Conservation (phyloP, 2,888 invertebrate genomes). For the Gymnoscelis rufifasciata region DNA sequence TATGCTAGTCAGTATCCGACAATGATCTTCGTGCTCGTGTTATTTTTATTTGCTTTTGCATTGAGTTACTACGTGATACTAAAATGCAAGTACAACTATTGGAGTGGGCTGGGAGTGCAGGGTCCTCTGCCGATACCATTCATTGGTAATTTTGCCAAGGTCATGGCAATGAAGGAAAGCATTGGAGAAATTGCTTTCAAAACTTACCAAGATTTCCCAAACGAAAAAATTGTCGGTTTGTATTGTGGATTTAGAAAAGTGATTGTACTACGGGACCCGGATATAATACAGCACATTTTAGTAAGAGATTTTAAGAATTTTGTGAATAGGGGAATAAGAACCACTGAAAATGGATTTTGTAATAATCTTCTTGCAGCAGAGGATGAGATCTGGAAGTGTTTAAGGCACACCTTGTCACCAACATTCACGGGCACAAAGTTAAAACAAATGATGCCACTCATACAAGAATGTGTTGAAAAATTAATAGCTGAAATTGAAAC, state of each 20-base stretch:
- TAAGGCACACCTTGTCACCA: conserved; percentile 42
- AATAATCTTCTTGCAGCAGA: conserved; percentile 39
- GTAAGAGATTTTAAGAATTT: conserved; percentile 40
- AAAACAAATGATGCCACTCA: conserved; percentile 44
- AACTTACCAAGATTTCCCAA: conserved; percentile 29
- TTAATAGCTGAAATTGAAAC: conserved; percentile 24
- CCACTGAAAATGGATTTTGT: conserved; percentile 17
- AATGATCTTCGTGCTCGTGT: too few species aligned
- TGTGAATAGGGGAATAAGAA: conserved; percentile 34
- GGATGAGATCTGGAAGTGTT: conserved; percentile 43
- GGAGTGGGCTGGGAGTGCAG: conserved; percentile 29
- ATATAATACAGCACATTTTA: conserved; percentile 36
- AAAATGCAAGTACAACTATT: conserved; percentile 28
- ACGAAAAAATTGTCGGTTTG: conserved; percentile 40
- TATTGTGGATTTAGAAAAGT: conserved; percentile 34
- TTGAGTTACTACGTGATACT: conserved; percentile 1
- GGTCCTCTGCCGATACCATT: conserved; percentile 30
- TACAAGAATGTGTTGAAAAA: conserved; percentile 36
- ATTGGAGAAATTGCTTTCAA: conserved; percentile 1
- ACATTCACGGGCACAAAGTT: conserved; percentile 40
- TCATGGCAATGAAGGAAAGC: conserved; percentile 21
- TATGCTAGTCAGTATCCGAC: too few species aligned
- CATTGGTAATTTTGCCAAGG: conserved; percentile 31
- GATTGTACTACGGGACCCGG: conserved; percentile 38
- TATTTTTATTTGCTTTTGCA: too few species aligned